Evolutionary conservation across 2,113 vertebrate species (phyloP).

Genomic region (Junco hyemalis): DNA sequence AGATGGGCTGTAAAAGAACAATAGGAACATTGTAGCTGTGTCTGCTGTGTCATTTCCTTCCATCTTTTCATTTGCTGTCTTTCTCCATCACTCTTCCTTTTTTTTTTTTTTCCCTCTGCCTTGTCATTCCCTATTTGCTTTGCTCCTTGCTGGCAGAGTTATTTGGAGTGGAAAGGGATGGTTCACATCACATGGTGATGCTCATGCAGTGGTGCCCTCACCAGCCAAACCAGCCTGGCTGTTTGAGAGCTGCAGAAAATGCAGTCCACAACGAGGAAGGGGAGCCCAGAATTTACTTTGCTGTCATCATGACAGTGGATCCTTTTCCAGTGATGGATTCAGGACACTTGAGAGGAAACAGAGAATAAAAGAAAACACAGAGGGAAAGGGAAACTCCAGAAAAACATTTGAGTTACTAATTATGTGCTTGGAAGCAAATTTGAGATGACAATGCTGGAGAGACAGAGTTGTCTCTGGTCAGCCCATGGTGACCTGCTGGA

Average conservation of each 20-base stretch:
- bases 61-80: background rate
- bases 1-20: background rate
- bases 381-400: background rate
- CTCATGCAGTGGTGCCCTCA: background rate
- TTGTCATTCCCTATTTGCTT: background rate
- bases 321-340: background rate
- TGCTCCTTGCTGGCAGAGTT: background rate
- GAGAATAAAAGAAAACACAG: background rate
- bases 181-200: background rate
- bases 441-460: background rate
- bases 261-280: background rate
- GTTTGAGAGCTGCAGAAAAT: background rate
- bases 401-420: background rate
- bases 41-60: constrained; percentile 11
- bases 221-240: background rate
- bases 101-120: background rate
- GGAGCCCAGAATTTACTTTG: background rate
- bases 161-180: background rate
- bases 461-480: background rate
- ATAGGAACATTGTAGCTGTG: background rate
- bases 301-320: background rate
- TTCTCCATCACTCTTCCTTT: background rate
- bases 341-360: background rate
- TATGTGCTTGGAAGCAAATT: background rate
- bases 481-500: background rate